These are phyloP conservation scores for Drosophila grimshawi DNA, from an alignment of 1,140 invertebrate species.

Conservation along the genomic window DNA sequence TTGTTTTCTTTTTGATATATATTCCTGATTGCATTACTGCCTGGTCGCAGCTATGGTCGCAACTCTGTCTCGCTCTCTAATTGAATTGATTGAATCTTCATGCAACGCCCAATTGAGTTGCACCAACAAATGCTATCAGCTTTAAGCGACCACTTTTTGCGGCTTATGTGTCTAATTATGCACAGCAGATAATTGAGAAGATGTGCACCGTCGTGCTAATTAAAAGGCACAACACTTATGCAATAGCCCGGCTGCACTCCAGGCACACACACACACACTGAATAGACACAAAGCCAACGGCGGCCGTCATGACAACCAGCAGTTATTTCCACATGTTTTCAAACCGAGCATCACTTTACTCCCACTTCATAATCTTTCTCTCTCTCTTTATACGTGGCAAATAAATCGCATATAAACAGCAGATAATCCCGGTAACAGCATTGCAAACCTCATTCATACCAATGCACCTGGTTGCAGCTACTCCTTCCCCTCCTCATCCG, in stretches of 20 bases:
- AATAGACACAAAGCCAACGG: conserved; percentile 56
- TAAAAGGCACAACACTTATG: conserved; percentile 83
- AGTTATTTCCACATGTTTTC: conserved; percentile 24
- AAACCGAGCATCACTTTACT: neutral
- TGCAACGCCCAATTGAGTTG: conserved; percentile 21
- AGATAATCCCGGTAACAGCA: conserved; percentile 76
- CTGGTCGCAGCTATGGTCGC: too few species aligned
- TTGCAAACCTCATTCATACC: conserved; percentile 65
- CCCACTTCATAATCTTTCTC: neutral
- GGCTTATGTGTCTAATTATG: conserved; percentile 48
- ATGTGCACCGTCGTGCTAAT: conserved; percentile 65
- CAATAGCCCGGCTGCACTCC: conserved; percentile 42
- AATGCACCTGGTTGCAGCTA: conserved; percentile 17
- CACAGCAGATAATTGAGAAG: conserved; percentile 41
- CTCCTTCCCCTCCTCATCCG: conserved; percentile 33
- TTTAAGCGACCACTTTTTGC: conserved; percentile 57
- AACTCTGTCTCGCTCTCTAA: conserved; percentile 8
- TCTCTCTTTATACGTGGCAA: conserved; percentile 24
- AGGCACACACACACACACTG: conserved; percentile 37
- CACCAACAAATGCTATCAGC: conserved; percentile 42
- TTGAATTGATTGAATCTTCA: conserved; percentile 66
- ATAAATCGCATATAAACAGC: conserved; percentile 82
- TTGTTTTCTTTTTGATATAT: neutral
- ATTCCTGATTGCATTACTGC: conserved; percentile 62
- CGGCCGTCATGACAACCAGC: conserved; percentile 72